Evolutionary conservation across 2,888 invertebrate species (phyloP).

Genomic region (Biston betularia): DNA sequence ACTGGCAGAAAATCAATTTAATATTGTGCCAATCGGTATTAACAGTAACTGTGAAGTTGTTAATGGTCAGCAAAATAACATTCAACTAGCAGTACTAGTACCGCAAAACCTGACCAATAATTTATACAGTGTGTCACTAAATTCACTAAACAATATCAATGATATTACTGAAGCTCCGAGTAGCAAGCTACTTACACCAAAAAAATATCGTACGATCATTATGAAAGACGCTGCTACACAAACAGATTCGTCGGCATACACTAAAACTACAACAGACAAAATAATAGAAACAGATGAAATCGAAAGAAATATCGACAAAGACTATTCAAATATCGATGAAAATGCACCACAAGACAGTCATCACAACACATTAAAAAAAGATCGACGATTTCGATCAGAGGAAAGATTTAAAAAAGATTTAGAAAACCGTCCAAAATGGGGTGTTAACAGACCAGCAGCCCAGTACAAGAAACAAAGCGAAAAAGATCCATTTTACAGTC

Average conservation of each 20-base stretch:
- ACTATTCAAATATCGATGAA: constrained; percentile 81
- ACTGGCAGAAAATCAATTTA: constrained; percentile 75
- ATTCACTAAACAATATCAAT: constrained; percentile 68
- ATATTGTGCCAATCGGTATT: constrained; percentile 78
- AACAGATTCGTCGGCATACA: constrained; percentile 80
- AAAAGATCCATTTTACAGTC: constrained; percentile 93
- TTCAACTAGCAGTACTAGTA: constrained; percentile 87
- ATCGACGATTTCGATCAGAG: constrained; percentile 82
- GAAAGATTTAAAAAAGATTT: constrained; percentile 85
- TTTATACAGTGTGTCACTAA: constrained; percentile 77
- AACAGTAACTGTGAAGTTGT: constrained; percentile 71
- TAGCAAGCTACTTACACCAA: constrained; percentile 74
- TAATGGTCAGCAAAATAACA: constrained; percentile 76
- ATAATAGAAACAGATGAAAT: constrained; percentile 69
- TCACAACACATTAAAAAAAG: constrained; percentile 82
- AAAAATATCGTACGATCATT: constrained; percentile 78
- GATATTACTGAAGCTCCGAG: constrained; percentile 61
- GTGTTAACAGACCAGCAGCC: constrained; percentile 91
- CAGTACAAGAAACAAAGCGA: constrained; percentile 96
- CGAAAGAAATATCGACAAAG: constrained; percentile 80
- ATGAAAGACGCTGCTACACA: constrained; percentile 89
- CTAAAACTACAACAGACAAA: constrained; percentile 63
- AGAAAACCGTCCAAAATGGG: constrained; percentile 91
- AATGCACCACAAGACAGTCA: constrained; percentile 81
- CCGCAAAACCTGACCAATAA: constrained; percentile 80